Evolutionary conservation across 2,113 vertebrate genomes (phyloP), one percentile per base, ranked within the genome.

Genomic region (Dromiciops gliroides): DNA sequence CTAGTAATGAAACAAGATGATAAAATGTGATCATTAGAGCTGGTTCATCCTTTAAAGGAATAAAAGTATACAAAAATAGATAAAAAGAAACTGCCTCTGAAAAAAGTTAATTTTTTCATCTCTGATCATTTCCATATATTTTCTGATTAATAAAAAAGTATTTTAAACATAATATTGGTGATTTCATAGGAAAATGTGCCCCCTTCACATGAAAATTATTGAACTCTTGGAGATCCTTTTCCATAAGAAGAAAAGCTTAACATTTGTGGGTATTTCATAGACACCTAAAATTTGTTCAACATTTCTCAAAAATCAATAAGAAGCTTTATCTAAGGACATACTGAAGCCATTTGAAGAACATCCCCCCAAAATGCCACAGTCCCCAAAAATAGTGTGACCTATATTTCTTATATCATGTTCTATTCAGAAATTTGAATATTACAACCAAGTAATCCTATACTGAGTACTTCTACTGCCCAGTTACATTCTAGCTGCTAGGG

Each of bases 1-100:
- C 95, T 97, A 95, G 92, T 88, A 92, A 94, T 94, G 95, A 97
- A 94, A 94, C 91, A 3, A 93, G 47, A 56, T 97, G 97, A 92
- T 48, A 90, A 97, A 90, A 94, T 47, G 8, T 83, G 50, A 96
- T 67, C 92, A 92, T 95, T 90, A 48, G 47, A 94, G 14, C 50
- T 91, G 92, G 50, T 89, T 95, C 26, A 94, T 47, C 5, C 14
- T 92, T 53, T 90, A 83, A 50, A 90, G 97, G 90, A 90, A 8
- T 92, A 96, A 95, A 93, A 92, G 31, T 93, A 31, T 89, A 26
- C 7, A n/a, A 51, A n/a, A 91, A 93, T 44, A 92, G 48, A 90
- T 83, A 60, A 37, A 37, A 67, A 67, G 67, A 83, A 44, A 83
- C 12, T 83, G 19, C n/a, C 31, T 94, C 89, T 56, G n/a, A 96